phyloP scores from a whole-genome alignment of 2,888 invertebrate genomes.

The Linyphia triangularis region DNA sequence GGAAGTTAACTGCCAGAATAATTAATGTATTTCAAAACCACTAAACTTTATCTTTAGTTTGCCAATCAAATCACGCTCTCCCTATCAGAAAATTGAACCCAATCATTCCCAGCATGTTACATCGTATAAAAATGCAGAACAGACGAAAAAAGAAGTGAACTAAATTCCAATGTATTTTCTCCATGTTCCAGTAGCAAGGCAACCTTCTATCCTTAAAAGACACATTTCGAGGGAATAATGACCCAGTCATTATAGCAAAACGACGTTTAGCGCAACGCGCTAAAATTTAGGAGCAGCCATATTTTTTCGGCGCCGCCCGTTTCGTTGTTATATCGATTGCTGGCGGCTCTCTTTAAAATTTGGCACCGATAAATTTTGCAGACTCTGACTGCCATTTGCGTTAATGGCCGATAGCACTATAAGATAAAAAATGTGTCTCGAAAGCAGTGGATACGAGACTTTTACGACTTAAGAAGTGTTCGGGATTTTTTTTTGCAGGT shows the following conservation, averaged over 20 bases:
- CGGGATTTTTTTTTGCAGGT: not conserved
- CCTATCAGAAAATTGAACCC: slow-evolving; percentile 40
- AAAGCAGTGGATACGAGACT: slow-evolving; percentile 13
- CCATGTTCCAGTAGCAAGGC: slow-evolving; percentile 19
- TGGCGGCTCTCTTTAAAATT: slow-evolving; percentile 50
- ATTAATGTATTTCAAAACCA: slow-evolving; percentile 26
- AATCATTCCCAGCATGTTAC: slow-evolving; percentile 15
- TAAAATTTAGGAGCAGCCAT: slow-evolving; percentile 57
- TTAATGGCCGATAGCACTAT: slow-evolving; percentile 46
- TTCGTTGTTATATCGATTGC: slow-evolving; percentile 43
- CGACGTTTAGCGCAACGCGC: slow-evolving; percentile 59
- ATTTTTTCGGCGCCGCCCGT: slow-evolving; percentile 52
- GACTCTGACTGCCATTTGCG: slow-evolving; percentile 27
- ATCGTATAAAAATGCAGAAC: slow-evolving; percentile 39
- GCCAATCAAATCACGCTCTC: slow-evolving; percentile 25
- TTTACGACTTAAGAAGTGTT: slow-evolving; percentile 25
- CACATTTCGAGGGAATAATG: slow-evolving; percentile 60
- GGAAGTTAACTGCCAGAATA: not conserved
- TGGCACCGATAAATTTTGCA: slow-evolving; percentile 59
- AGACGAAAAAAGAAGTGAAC: slow-evolving; percentile 5
- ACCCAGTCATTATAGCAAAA: slow-evolving; percentile 54
- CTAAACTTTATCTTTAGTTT: slow-evolving; percentile 24
- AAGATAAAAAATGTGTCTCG: slow-evolving; percentile 7
- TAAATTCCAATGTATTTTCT: slow-evolving; percentile 4
- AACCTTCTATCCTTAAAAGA: slow-evolving; percentile 30